Percentiles rank a stretch among this genome's conserved stretches.
These are phyloP conservation scores for Catocala fraxini DNA, from an alignment of 2,888 invertebrate genomes.

Conservation along the genomic window DNA sequence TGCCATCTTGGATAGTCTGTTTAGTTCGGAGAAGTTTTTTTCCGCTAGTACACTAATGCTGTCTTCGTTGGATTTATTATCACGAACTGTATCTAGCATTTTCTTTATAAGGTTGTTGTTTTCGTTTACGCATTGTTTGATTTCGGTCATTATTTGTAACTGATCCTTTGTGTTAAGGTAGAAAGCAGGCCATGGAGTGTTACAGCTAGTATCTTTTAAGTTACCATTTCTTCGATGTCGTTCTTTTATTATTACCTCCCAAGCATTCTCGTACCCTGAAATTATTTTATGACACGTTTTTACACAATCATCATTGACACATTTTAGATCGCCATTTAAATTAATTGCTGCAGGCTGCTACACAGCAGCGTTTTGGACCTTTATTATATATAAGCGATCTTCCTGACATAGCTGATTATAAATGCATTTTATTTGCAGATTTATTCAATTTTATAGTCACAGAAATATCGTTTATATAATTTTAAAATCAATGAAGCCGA, in stretches of 20 bases:
- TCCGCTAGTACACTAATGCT: slow-evolving; percentile 77
- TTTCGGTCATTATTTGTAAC: slow-evolving; percentile 77
- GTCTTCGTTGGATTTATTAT: slow-evolving; percentile 55
- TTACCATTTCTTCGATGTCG: slow-evolving; percentile 85
- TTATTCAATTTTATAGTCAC: no score
- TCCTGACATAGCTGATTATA: no score
- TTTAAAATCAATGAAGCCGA: no score
- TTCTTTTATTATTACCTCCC: slow-evolving; percentile 89
- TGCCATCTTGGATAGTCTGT: slow-evolving; percentile 81
- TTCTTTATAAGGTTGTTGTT: slow-evolving; percentile 82
- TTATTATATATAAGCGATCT: no score
- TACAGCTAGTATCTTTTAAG: not conserved
- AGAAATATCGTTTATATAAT: no score
- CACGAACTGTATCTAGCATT: slow-evolving; percentile 65
- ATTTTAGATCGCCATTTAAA: no score
- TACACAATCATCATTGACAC: no score
- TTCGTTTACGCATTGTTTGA: slow-evolving; percentile 77
- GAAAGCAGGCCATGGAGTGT: slow-evolving; percentile 7
- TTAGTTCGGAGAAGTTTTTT: slow-evolving; percentile 81
- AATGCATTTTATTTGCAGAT: no score
- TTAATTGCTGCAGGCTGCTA: no score
- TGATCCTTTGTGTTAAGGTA: slow-evolving; percentile 70
- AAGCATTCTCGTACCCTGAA: slow-evolving; percentile 89
- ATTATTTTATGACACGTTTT: slow-evolving; percentile 2
- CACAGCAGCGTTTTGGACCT: no score